phyloP scores from a whole-genome alignment of 2,888 invertebrate species.

The Nipponacmea schrenckii region DNA sequence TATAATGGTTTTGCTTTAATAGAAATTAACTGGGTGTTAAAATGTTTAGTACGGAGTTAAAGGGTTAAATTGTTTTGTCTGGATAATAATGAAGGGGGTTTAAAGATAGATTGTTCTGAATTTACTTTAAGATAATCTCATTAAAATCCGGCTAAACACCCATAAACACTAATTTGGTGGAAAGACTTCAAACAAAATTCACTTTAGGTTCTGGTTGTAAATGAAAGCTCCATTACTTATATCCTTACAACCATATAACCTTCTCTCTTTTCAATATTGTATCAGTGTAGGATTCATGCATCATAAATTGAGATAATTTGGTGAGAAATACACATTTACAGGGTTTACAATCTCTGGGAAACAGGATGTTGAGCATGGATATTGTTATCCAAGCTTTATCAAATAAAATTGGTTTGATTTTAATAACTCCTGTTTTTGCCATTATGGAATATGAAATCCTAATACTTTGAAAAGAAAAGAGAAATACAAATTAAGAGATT shows the following conservation, averaged over 20 bases:
- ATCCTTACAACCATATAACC: too few species aligned
- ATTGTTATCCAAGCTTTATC: not conserved
- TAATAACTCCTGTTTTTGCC: too few species aligned
- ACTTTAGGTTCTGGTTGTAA: not conserved
- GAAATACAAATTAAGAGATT: too few species aligned
- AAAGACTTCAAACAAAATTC: conserved; percentile 2
- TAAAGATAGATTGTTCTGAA: not conserved
- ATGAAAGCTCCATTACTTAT: conserved; percentile 1
- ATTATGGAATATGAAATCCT: too few species aligned
- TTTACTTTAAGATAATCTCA: too few species aligned
- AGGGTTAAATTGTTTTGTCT: not conserved
- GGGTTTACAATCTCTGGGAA: not conserved
- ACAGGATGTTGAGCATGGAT: not conserved
- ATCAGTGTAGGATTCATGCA: conserved; percentile 2
- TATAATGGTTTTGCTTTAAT: not conserved
- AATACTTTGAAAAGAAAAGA: too few species aligned
- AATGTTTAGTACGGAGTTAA: not conserved
- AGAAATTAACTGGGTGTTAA: not conserved
- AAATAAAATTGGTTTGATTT: too few species aligned
- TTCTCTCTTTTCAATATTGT: too few species aligned
- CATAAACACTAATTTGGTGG: conserved; percentile 1
- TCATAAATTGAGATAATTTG: not conserved
- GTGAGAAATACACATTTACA: not conserved
- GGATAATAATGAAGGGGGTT: not conserved
- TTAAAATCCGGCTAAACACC: not conserved